Conservation (phyloP, 1,140 invertebrate genomes). For the Homalodisca vitripennis region DNA sequence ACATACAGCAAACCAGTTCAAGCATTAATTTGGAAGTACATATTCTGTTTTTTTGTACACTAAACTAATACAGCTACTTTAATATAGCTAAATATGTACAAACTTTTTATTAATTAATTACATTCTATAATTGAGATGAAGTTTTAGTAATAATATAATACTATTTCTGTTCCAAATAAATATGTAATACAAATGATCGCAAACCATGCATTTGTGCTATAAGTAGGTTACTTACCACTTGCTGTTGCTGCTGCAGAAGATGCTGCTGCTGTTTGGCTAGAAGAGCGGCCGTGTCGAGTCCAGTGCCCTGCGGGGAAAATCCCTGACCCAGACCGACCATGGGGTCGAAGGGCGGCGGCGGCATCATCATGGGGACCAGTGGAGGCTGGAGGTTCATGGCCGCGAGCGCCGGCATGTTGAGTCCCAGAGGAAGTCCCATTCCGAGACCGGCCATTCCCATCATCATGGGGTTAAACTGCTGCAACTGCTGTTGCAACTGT, state of each 20-base stretch:
- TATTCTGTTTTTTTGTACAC: too few species aligned
- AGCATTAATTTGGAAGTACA: too few species aligned
- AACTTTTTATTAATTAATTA: too few species aligned
- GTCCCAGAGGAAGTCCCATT: constrained; percentile 78
- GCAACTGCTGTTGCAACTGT: constrained; percentile 81
- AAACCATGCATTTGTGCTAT: too few species aligned
- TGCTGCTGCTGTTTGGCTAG: constrained; percentile 68
- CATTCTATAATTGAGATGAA: constrained; percentile 7
- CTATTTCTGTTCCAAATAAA: constrained; percentile 17
- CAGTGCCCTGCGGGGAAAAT: constrained; percentile 42
- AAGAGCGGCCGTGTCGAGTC: constrained; percentile 49
- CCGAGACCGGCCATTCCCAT: constrained; percentile 60
- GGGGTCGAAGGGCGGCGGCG: constrained; percentile 70
- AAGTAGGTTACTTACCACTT: constrained; percentile 50
- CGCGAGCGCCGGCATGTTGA: constrained; percentile 78
- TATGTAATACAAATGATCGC: constrained; percentile 26
- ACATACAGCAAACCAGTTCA: too few species aligned
- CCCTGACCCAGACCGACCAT: constrained; percentile 55
- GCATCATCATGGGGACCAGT: constrained; percentile 87
- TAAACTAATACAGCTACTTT: too few species aligned
- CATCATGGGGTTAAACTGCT: constrained; percentile 79
- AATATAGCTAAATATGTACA: too few species aligned
- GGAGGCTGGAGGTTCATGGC: constrained; percentile 87
- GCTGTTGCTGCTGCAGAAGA: constrained; percentile 65
- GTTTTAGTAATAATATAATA: neutral